Conservation (phyloP, 2,797 vertebrate genomes). For the Enteromius unitaeniatus region DNA sequence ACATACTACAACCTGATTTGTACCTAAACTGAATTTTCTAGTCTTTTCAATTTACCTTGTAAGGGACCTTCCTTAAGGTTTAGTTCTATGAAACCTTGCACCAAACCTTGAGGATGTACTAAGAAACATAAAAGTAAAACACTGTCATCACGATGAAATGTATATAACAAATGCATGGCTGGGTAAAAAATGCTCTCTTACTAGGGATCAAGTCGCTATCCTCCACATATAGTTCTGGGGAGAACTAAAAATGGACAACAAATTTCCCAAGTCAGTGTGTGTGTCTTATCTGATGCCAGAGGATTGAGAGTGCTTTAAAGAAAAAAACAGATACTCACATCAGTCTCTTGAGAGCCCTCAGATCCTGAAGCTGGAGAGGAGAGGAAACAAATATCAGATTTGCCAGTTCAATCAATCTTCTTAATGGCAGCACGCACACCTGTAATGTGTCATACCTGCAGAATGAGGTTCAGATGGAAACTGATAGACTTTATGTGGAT, state of each 20-base stretch:
- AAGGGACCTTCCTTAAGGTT: neutral
- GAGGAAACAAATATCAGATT: neutral
- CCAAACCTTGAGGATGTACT: neutral
- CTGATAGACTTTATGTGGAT: conserved; percentile 86
- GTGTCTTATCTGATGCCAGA: neutral
- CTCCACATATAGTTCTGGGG: conserved; percentile 9
- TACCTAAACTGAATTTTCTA: too few species aligned
- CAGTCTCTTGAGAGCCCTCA: conserved; percentile 31
- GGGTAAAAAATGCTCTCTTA: conserved; percentile 9
- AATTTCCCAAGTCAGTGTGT: conserved; percentile 5
- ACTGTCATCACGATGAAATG: neutral
- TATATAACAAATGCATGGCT: neutral
- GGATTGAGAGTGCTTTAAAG: neutral
- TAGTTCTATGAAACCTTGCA: neutral
- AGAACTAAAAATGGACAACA: conserved; percentile 13
- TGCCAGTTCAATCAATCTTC: neutral
- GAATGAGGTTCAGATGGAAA: conserved; percentile 68
- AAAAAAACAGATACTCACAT: conserved; percentile 30
- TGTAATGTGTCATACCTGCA: conserved; percentile 63
- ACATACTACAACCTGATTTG: too few species aligned
- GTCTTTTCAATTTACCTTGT: conserved; percentile 6
- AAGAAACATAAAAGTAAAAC: neutral
- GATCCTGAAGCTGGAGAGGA: neutral
- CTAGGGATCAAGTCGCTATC: conserved; percentile 12
- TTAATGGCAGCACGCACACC: neutral